Evolutionary conservation across 2,113 vertebrate genomes (phyloP).

Genomic region (Bucco capensis): DNA sequence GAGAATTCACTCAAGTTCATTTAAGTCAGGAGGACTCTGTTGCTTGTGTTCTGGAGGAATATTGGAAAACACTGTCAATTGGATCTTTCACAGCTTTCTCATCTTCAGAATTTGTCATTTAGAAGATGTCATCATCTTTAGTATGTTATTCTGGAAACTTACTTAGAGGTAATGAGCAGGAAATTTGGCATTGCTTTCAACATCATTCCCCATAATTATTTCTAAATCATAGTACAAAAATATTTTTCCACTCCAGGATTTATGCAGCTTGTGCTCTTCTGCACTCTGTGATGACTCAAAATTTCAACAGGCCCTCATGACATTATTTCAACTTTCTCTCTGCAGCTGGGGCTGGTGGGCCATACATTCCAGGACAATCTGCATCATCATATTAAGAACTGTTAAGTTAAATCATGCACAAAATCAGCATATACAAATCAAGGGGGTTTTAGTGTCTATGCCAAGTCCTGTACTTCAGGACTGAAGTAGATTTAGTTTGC

Average conservation of each 20-base stretch:
- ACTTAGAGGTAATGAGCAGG: slow-evolving; percentile 55
- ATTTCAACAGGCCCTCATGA: slow-evolving; percentile 40
- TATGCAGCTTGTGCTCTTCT: slow-evolving; percentile 46
- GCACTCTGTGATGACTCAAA: slow-evolving; percentile 53
- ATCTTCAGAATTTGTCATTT: slow-evolving; percentile 30
- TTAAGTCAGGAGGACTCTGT: not conserved
- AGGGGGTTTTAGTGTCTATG: not conserved
- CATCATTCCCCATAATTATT: slow-evolving; percentile 51
- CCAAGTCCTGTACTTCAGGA: not conserved
- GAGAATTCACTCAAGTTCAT: not conserved
- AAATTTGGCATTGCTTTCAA: slow-evolving; percentile 56
- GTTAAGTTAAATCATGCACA: not conserved
- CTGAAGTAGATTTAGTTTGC: not conserved
- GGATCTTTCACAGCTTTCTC: slow-evolving; percentile 21
- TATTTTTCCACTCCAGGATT: slow-evolving; percentile 51
- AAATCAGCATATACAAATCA: slow-evolving; percentile 14
- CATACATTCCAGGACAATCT: not conserved
- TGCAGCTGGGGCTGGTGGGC: slow-evolving; percentile 37
- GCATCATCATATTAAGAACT: not conserved
- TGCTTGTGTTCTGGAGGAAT: not conserved
- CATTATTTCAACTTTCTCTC: slow-evolving; percentile 8
- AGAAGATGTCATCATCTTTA: slow-evolving; percentile 36
- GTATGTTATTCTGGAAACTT: slow-evolving; percentile 43
- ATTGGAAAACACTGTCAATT: slow-evolving; percentile 27
- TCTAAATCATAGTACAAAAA: slow-evolving; percentile 54